A percentile compares a stretch with the other conserved stretches of the same genome.
Conservation (phyloP, 2,113 vertebrate genomes). For the Oryzias celebensis region DNA sequence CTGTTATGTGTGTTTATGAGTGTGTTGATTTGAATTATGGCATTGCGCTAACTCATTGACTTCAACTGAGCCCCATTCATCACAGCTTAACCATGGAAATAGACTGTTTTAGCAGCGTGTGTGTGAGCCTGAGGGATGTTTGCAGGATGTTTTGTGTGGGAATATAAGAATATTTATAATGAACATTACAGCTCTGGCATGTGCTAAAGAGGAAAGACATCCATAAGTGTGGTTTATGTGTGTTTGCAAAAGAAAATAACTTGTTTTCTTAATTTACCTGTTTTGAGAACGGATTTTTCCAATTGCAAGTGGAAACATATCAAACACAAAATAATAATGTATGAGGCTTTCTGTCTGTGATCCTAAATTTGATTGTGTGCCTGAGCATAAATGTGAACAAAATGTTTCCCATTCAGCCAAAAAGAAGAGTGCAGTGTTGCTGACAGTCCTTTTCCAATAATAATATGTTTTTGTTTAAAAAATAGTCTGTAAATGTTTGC, state of each 20-base stretch:
- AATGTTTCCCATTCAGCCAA: no score
- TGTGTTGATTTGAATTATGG: constrained; percentile 67
- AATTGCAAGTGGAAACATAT: constrained; percentile 19
- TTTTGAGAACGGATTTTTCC: constrained; percentile 33
- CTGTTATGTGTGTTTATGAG: constrained; percentile 4
- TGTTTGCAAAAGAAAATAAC: not conserved
- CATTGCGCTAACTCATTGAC: constrained; percentile 69
- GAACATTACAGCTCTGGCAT: constrained; percentile 34
- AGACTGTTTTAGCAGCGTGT: constrained; percentile 56
- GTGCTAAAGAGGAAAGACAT: constrained; percentile 26
- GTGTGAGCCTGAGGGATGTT: constrained; percentile 7
- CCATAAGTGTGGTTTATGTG: constrained; percentile 18
- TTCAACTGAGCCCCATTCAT: constrained; percentile 67
- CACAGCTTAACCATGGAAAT: constrained; percentile 72
- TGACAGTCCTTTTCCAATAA: no score
- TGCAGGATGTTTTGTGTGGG: constrained; percentile 17
- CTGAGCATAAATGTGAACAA: not conserved
- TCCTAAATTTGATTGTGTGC: constrained; percentile 11
- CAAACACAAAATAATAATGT: constrained; percentile 17
- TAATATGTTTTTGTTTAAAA: no score
- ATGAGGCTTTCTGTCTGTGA: constrained; percentile 9
- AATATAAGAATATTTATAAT: constrained; percentile 32
- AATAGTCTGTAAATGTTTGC: no score
- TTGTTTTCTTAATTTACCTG: constrained; percentile 39
- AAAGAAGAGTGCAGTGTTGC: no score